Evolutionary conservation across 2,888 invertebrate genomes (phyloP), one percentile per base, ranked within the genome.

Genomic region (Eilema griseolum): DNA sequence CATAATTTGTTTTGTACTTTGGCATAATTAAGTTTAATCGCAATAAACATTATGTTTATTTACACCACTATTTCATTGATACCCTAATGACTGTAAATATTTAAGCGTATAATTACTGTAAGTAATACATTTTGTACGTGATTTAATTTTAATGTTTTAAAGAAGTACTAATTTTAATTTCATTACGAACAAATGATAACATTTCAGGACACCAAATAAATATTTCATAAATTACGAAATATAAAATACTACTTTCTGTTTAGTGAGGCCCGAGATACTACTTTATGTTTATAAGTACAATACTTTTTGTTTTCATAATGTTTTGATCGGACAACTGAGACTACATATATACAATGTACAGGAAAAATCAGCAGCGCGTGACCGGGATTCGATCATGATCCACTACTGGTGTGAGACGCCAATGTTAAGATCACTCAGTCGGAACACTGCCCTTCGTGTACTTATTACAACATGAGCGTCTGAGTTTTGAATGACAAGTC

Each of bases 1-100:
- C 75, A 76, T 76, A 76, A 77, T 75, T 83, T 71, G 75, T 88
- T 87, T 88, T 87, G 76, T 86, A 86, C 84, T 84, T 84, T 81
- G 78, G 79, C 78, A 78, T 81, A 80, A 77, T 81, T 83, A 82
- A 78, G 69, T 71, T 74, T 76, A 74, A 80, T 80, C 68, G 66
- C 75, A 84, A 85, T 84, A 86, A 84, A 83, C 68, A 71, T 74
- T 20, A 46, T 74, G 72, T 77, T 77, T 76, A 72, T 78, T 41
- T 63, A 41, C n/a, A 7, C 56, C 8, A n/a, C 52, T 56, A 41
- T 59, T 61, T 56, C 10, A 52, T 56, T 66, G n/a, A 28, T 52
- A n/a, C 24, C 24, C n/a, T 46, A 62, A 62, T 3, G 23, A 26
- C 2, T 28, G 41, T 41, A 28, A 31, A 7, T 57, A 46, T 31